Evolutionary conservation across 2,797 vertebrate genomes (phyloP), one percentile per base, ranked within the genome.

Genomic region (Triplophysa bombifrons): DNA sequence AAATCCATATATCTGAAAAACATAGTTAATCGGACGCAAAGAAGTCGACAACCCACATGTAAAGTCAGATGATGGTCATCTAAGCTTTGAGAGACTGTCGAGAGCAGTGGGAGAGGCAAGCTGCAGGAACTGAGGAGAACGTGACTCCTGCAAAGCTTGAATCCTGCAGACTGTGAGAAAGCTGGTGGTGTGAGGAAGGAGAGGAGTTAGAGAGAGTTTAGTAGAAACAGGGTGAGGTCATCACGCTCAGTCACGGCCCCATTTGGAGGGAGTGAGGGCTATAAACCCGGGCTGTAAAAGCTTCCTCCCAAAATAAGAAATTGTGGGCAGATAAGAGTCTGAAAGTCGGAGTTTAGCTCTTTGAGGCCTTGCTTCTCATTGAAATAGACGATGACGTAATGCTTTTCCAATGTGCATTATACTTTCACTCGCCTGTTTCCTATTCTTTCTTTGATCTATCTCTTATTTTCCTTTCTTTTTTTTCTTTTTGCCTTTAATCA

Each of bases 111-210:
- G 34, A 38, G 34, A 30, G n/a, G 10, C 8, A 77, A 53, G 67
- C 53, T 64, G 46, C 14, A 79, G 19, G 80, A 79, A 41, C 41
- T 34, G 30, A 46, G 48, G 65, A 67, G 2, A 88, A 84, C 19
- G 91, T 85, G 12, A 55, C 85, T 0, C 92, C 92, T 93, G 93
- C 92, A 84, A 85, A 88, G 86, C 73, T 51, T 74, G 61, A 77
- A 50, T 71, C 11, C 56, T 10, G 56, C 67, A 64, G 50, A 72
- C 68, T 76, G 53, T 60, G 75, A 48, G 78, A 72, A 76, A 65
- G 64, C 34, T 14, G 75, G 68, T 55, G 74, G 53, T 22, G 69
- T 64, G 55, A 74, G 56, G 53, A 44, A 64, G 70, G 65, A 74
- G 77, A 68, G 48, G 70, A 63, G 72, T 55, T 51, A 75, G 66